These are phyloP conservation scores for Denticeps clupeoides DNA, from an alignment of 2,797 vertebrate species.

Conservation along the genomic window DNA sequence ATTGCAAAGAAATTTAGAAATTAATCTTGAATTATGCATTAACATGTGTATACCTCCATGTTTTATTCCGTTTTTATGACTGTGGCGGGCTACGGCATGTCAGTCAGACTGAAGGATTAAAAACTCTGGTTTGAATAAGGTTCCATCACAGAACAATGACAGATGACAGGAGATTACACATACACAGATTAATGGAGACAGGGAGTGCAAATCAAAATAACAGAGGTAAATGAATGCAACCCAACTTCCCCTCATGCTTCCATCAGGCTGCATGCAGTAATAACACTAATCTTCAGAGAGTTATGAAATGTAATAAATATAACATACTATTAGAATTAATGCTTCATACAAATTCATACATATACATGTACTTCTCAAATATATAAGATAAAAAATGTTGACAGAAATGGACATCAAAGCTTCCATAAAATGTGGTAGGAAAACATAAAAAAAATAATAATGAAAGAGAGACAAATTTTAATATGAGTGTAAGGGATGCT, in stretches of 20 bases:
- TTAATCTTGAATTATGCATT: too few relatives aligned
- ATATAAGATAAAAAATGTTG: not conserved
- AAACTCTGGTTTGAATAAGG: constrained; percentile 50
- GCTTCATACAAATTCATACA: too few relatives aligned
- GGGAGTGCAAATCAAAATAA: not conserved
- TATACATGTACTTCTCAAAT: too few relatives aligned
- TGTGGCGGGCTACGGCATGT: too few relatives aligned
- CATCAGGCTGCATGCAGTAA: too few relatives aligned
- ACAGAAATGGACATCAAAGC: not conserved
- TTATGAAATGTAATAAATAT: too few relatives aligned
- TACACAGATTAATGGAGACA: constrained; percentile 44
- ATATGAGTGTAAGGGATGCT: constrained; percentile 8
- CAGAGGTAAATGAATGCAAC: not conserved
- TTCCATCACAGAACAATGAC: constrained; percentile 51
- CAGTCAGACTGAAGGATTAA: constrained; percentile 45
- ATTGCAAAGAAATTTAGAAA: too few relatives aligned
- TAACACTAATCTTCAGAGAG: too few relatives aligned
- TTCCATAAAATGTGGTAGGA: not conserved
- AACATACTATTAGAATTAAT: too few relatives aligned
- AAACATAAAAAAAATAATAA: not conserved
- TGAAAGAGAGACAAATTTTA: not conserved
- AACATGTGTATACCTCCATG: too few relatives aligned
- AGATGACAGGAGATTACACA: constrained; percentile 60
- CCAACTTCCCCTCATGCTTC: not conserved
- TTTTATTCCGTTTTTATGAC: too few relatives aligned